Evolutionary conservation across 2,113 vertebrate genomes (phyloP).

Genomic region (Tursiops truncatus): DNA sequence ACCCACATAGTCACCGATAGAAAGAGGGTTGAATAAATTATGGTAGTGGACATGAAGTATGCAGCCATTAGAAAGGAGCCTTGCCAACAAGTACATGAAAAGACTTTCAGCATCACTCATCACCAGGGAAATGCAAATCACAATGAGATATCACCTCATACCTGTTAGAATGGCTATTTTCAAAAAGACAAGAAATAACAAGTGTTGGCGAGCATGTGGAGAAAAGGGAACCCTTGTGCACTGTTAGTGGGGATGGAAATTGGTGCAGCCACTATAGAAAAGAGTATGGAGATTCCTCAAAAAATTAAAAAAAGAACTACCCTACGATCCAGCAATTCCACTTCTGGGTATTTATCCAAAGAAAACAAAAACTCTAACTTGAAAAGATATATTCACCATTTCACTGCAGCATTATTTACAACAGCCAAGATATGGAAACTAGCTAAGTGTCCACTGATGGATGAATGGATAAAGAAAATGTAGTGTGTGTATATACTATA

Average conservation of each 20-base stretch:
- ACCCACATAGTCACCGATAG: background rate
- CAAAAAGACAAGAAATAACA: background rate
- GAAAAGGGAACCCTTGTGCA: background rate
- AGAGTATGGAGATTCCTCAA: background rate
- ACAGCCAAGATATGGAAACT: background rate
- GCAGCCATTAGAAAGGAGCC: background rate
- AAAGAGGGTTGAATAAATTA: background rate
- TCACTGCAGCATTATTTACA: background rate
- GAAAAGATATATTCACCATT: background rate
- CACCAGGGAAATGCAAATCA: background rate
- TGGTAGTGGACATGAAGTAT: background rate
- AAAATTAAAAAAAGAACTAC: background rate
- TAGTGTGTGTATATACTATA: background rate
- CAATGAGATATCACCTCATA: background rate
- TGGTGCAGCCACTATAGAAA: background rate
- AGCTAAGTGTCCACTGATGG: background rate
- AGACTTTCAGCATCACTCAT: background rate
- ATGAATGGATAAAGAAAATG: background rate
- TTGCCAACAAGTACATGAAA: background rate
- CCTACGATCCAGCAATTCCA: background rate
- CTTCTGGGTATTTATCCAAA: background rate
- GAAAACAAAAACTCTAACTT: background rate
- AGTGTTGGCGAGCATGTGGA: background rate
- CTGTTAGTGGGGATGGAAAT: background rate
- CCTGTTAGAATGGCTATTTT: background rate